These are phyloP conservation scores for Branchinecta lynchi DNA, from an alignment of 1,140 invertebrate genomes.

Conservation along the genomic window DNA sequence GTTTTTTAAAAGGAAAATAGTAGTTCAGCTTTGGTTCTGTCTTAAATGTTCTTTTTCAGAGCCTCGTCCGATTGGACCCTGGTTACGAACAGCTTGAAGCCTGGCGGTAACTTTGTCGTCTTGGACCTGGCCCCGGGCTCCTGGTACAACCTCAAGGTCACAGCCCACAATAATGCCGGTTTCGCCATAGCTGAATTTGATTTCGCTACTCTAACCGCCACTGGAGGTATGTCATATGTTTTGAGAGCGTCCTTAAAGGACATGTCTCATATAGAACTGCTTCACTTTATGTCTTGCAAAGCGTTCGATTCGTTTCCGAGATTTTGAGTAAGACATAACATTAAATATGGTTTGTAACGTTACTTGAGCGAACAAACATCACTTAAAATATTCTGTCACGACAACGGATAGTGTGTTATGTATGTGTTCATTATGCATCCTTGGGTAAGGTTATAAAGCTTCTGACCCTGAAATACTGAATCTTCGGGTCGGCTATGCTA, in stretches of 20 bases:
- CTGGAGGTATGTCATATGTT: conserved; percentile 53
- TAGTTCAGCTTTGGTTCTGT: not conserved
- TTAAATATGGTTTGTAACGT: too few species aligned
- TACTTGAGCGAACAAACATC: too few species aligned
- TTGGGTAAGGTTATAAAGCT: too few species aligned
- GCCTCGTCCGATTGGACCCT: conserved; percentile 70
- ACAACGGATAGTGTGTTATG: too few species aligned
- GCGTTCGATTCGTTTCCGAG: too few species aligned
- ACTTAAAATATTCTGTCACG: too few species aligned
- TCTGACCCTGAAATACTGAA: too few species aligned
- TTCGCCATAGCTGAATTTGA: conserved; percentile 84
- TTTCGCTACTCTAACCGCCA: conserved; percentile 82
- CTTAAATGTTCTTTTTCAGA: conserved; percentile 35
- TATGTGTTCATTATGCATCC: too few species aligned
- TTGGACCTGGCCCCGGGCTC: conserved; percentile 78
- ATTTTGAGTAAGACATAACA: too few species aligned
- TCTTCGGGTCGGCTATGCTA: too few species aligned
- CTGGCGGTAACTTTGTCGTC: conserved; percentile 74
- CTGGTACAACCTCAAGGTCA: conserved; percentile 79
- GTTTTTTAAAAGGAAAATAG: not conserved
- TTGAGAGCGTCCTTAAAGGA: not conserved
- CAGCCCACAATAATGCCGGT: conserved; percentile 88
- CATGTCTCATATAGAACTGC: too few species aligned
- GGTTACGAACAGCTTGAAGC: conserved; percentile 80
- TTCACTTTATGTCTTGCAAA: too few species aligned